Percentiles rank a stretch among this genome's conserved stretches.
Evolutionary conservation across 2,797 vertebrate genomes (phyloP).

Genomic region (Peromyscus melanophrys): DNA sequence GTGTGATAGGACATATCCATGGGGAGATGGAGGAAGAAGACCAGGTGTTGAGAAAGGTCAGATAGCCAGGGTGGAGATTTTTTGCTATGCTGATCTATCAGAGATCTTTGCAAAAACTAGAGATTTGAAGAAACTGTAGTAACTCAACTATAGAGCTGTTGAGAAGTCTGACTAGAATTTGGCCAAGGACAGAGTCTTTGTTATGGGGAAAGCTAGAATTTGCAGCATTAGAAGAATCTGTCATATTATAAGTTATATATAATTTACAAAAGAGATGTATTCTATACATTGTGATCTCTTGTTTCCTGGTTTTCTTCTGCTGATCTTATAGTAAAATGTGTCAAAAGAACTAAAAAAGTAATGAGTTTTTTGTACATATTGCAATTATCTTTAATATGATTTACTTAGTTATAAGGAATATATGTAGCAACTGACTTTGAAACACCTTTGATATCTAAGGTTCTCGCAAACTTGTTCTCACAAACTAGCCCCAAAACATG

Average conservation of each 20-base stretch:
- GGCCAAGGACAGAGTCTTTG: neutral
- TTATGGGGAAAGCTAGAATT: neutral
- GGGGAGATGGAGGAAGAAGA: neutral
- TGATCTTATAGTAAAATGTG: neutral
- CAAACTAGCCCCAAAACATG: neutral
- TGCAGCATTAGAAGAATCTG: neutral
- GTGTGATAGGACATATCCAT: neutral
- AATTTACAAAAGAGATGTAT: neutral
- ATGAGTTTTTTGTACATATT: neutral
- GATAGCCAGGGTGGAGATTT: neutral
- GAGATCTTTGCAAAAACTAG: neutral
- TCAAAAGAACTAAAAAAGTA: conserved; percentile 13
- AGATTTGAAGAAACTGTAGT: neutral
- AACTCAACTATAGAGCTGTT: neutral
- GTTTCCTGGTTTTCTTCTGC: neutral
- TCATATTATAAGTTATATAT: neutral
- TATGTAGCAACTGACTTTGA: conserved; percentile 38
- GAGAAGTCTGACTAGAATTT: neutral
- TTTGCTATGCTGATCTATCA: neutral
- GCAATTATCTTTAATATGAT: conserved; percentile 49
- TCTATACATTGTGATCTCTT: neutral
- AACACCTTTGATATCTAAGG: neutral
- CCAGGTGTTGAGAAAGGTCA: neutral
- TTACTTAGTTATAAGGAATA: conserved; percentile 27
- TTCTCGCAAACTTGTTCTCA: neutral